Evolutionary conservation across 2,113 vertebrate species (phyloP), one percentile per base, ranked within the genome.

Genomic region (Procavia capensis): DNA sequence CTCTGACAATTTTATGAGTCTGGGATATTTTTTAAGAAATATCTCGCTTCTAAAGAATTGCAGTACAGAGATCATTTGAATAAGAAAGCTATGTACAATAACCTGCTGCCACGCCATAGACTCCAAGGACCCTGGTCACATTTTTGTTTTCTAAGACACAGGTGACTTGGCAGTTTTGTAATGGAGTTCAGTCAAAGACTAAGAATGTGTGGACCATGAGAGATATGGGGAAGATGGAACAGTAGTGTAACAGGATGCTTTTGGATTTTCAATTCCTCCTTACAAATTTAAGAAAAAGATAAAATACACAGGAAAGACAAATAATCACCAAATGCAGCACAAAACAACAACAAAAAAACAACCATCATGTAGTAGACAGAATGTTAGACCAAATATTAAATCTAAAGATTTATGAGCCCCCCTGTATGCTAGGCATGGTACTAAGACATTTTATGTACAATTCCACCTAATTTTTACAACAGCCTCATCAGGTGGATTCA

Each of bases 81-180:
- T 66, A 47, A 66, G 27, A 83, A 76, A 41, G 3, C 20, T 68
- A 27, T 76, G 20, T 83, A 59, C n/a, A 68, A 68, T 19, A 64
- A 20, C 2, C 57, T 90, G 74, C 36, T 93, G 0, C 47, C 41
- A 47, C 41, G 45, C 5, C 22, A 25, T 22, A 57, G 22, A 14
- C 66, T 16, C 41, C 45, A 81, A 45, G 81, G 54, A 90, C 6
- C 25, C n/a, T 93, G 22, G 54, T 45, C 75, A 16, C 36, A 45
- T 63, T 80, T 92, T 54, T 74, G 61, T 85, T 63, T 61, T 57
- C 25, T 50, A 79, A 79, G 61, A 80, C 11, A 54, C 39, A 92
- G 63, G 50, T 92, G n/a, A 75, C 39, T 85, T 87, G 80, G 80
- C 50, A 80, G 43, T 27, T 88, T 92, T 85, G 76, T 6, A 75